Base-by-base conservation (phyloP, 1,140 invertebrate species). In the Probaryconus sp. region DNA sequence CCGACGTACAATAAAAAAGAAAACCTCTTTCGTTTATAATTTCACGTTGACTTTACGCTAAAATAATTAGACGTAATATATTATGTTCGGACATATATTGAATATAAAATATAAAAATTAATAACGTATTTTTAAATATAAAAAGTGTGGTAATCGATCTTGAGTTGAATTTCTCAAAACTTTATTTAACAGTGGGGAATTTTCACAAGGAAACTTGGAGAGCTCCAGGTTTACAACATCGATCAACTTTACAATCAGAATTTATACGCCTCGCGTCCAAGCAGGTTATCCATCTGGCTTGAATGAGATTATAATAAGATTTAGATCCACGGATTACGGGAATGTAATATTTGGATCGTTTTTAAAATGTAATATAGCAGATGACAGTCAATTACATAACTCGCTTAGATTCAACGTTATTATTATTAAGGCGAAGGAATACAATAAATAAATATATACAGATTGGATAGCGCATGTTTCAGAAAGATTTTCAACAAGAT, bases 281-380 rank as follows among this genome's bases (percentile, higher is more conserved):
- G 77, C 78, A 50, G 70, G 67, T 67, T 81, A 81, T 77, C 73
- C 73, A 76, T 78, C 74, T 78, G 72, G 71, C 56, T 55, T 51
- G 50, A 72, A 71, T 68, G 56, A 69, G 78, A 79, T 83, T 79
- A 81, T 77, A 78, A 78, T 76, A 76, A 74, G 77, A 81, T 83
- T 81, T 77, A 61, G 75, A 76, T 79, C 64, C 73, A 38, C 35
- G 65, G 55, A 58, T 56, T 76, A 78, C 71, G 47, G 61, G 60
- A 48, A 69, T 60, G 68, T 70, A 70, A 76, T 78, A 68, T 76
- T 76, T 76, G 63, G 64, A 75, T 63, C 64, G 64, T 69, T 69
- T 58, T 69, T 58, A 53, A 63, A 68, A 65, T 16, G 64, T 35
- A 48, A 67, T 67, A 61, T 48, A 43, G 28, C 40, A 55, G 47